Percentiles rank a stretch among this genome's conserved stretches.
phyloP scores from a whole-genome alignment of 2,113 vertebrate genomes.

The Meleagris gallopavo region DNA sequence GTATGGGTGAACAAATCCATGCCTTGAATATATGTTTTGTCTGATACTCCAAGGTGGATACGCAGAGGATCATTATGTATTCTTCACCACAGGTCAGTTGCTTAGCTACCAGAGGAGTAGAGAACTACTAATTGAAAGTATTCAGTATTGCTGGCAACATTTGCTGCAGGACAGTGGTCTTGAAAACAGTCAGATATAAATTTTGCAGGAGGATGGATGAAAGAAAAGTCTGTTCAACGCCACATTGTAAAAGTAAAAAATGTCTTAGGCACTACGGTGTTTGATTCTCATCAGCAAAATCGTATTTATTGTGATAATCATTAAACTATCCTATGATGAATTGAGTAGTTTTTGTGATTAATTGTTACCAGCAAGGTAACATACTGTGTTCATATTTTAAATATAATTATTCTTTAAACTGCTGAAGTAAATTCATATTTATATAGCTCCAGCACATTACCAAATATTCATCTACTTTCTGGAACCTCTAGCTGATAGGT shows the following conservation, averaged over 20 bases:
- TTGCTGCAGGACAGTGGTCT: conserved; percentile 74
- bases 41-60: conserved; percentile 52
- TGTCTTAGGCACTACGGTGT: not conserved
- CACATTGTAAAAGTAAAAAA: not conserved
- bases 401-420: conserved; percentile 17
- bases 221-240: conserved; percentile 17
- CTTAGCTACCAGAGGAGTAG: conserved; percentile 82
- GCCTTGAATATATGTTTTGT: conserved; percentile 27
- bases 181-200: conserved; percentile 71
- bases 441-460: not conserved
- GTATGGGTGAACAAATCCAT: not conserved
- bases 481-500: not conserved
- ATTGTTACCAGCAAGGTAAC: not conserved
- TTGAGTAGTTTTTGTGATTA: not conserved
- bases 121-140: conserved; percentile 82
- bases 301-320: not conserved
- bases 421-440: conserved; percentile 25
- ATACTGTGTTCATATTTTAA: conserved; percentile 6
- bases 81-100: conserved; percentile 82
- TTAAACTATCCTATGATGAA: conserved; percentile 8
- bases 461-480: conserved; percentile 23
- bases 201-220: conserved; percentile 37
- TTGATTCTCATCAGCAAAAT: not conserved
- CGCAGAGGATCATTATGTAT: conserved; percentile 78
- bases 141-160: conserved; percentile 75